Conservation (phyloP, 2,888 invertebrate genomes). For the Hemicrepidius hirtus region DNA sequence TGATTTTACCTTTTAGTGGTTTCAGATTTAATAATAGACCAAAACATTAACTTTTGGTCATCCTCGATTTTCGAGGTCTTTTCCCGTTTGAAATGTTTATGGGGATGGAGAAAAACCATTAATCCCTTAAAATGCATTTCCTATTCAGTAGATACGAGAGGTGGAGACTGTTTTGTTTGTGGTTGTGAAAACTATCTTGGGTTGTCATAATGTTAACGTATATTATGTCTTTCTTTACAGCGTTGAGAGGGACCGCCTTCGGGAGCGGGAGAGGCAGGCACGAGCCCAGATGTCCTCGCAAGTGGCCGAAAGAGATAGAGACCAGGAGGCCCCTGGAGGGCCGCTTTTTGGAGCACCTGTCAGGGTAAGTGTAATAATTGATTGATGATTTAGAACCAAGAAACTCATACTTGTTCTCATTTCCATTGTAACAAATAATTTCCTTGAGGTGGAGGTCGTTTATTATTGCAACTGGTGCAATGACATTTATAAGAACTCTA, state of each 20-base stretch:
- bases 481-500: not conserved
- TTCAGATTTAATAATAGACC: too few species aligned
- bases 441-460: conserved; percentile 31
- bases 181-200: conserved; percentile 10
- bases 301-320: conserved; percentile 76
- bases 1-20: too few species aligned
- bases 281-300: conserved; percentile 85
- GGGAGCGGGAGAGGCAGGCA: conserved; percentile 85
- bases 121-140: too few species aligned
- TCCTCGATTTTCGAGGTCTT: too few species aligned
- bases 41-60: too few species aligned
- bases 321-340: conserved; percentile 75
- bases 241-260: conserved; percentile 83
- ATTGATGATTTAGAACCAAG: conserved; percentile 20
- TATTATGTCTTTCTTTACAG: conserved; percentile 62
- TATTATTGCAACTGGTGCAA: conserved; percentile 22
- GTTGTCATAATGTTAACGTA: conserved; percentile 13
- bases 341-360: conserved; percentile 81
- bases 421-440: conserved; percentile 6
- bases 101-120: too few species aligned
- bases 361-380: conserved; percentile 74
- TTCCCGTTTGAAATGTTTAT: not conserved
- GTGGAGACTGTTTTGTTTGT: too few species aligned
- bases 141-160: too few species aligned
- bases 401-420: not conserved